Conservation (phyloP, 2,113 vertebrate genomes). For the Barbus barbus region DNA sequence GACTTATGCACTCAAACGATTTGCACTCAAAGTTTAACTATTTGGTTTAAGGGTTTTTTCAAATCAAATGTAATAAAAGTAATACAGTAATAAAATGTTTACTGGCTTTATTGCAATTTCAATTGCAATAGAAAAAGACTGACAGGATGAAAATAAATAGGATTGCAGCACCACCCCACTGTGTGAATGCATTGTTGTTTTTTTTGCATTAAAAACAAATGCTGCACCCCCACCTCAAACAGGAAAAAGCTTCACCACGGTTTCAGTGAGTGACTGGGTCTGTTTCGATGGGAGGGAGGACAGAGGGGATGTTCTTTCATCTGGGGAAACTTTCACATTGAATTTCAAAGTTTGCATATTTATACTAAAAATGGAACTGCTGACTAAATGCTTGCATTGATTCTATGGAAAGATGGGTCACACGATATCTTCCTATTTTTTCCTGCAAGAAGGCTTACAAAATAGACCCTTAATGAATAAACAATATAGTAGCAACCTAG, state of each 20-base stretch:
- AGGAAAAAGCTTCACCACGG: constrained; percentile 27
- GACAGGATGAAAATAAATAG: not conserved
- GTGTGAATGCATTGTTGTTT: not conserved
- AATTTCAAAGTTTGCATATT: not conserved
- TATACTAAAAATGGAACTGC: constrained; percentile 18
- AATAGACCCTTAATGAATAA: not conserved
- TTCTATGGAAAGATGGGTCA: constrained; percentile 31
- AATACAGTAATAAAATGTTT: not conserved
- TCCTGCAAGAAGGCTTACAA: not conserved
- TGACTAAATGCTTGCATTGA: constrained; percentile 4
- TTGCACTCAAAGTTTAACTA: not conserved
- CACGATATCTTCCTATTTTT: too few relatives aligned
- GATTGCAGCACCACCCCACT: not conserved
- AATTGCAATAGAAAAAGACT: not conserved
- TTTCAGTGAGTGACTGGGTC: constrained; percentile 16
- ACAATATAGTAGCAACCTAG: not conserved
- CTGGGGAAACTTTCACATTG: constrained; percentile 4
- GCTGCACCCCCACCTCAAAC: constrained; percentile 28
- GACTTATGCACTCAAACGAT: not conserved
- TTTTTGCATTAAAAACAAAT: constrained; percentile 2
- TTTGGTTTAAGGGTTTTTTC: not conserved
- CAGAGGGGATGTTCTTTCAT: not conserved
- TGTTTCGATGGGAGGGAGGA: not conserved
- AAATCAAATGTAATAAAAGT: not conserved
- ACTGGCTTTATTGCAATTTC: not conserved